Conservation (phyloP, 2,888 invertebrate species). For the Cylindroiulus punctatus region DNA sequence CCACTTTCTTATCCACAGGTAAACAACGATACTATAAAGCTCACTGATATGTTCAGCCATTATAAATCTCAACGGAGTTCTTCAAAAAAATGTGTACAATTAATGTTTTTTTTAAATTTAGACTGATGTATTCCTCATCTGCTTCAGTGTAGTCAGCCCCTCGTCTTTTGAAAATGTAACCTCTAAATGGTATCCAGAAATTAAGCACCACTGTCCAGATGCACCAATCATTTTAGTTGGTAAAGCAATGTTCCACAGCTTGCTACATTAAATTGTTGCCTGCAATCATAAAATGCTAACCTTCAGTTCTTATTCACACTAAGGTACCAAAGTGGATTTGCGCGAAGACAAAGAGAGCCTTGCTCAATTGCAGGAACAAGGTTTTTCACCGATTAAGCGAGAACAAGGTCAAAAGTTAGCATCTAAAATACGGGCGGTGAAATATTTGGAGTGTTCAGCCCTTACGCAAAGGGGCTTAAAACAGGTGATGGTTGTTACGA, state of each 20-base stretch:
- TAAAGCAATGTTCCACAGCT: conserved; percentile 67
- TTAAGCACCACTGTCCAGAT: conserved; percentile 99
- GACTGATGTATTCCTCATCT: conserved; percentile 99
- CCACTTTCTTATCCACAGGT: conserved; percentile 94
- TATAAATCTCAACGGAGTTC: conserved; percentile 1
- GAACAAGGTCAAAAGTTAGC: conserved; percentile 99
- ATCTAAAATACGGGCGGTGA: conserved; percentile 97
- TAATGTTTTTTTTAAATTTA: conserved; percentile 66
- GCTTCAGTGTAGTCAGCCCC: conserved; percentile 98
- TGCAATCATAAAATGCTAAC: no score
- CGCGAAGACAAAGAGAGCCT: conserved; percentile 97
- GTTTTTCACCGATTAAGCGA: conserved; percentile 93
- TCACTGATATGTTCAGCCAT: neutral
- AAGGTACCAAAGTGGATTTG: conserved; percentile 98
- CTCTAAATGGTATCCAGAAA: conserved; percentile 99
- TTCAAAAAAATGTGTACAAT: no score
- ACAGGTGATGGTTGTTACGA: conserved; percentile 73
- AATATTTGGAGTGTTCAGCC: conserved; percentile 99
- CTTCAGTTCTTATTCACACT: conserved; percentile 59
- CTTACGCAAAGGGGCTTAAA: conserved; percentile 97
- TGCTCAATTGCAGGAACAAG: conserved; percentile 89
- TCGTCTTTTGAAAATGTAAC: conserved; percentile 99
- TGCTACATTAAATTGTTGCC: neutral
- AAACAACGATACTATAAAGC: no score
- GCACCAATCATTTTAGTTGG: conserved; percentile 98